Percentiles rank a stretch among this genome's conserved stretches.
Evolutionary conservation across 2,888 invertebrate genomes (phyloP).

Genomic region (Mesoligia furuncula): DNA sequence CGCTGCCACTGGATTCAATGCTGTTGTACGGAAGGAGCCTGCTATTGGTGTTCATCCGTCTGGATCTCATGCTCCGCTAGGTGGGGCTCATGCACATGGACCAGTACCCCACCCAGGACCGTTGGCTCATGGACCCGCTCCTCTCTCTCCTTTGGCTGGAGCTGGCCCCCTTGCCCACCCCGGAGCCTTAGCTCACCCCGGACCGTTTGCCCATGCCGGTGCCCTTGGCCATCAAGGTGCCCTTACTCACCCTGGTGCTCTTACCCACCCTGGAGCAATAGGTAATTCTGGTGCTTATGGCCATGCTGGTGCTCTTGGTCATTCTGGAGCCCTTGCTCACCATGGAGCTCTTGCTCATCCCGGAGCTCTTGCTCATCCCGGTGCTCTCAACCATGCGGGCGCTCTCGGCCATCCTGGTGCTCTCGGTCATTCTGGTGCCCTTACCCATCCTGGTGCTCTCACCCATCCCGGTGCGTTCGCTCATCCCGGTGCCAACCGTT

Average conservation of each 20-base stretch:
- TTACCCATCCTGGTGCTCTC: not conserved
- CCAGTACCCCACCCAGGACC: conserved; percentile 60
- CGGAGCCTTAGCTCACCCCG: conserved; percentile 20
- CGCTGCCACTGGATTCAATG: conserved; percentile 79
- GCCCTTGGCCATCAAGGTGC: conserved; percentile 48
- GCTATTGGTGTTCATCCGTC: conserved; percentile 69
- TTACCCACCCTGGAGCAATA: conserved; percentile 48
- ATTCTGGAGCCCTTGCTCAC: conserved; percentile 17
- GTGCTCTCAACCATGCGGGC: conserved; percentile 26
- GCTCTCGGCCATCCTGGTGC: conserved; percentile 18
- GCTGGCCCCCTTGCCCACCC: conserved; percentile 38
- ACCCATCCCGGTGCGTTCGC: conserved; percentile 12
- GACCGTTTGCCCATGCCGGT: conserved; percentile 11
- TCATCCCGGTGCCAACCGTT: conserved; percentile 26
- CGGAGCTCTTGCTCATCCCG: conserved; percentile 23
- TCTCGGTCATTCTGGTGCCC: conserved; percentile 13
- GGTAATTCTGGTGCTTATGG: conserved; percentile 19
- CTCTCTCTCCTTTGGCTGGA: conserved; percentile 40
- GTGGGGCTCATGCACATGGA: conserved; percentile 59
- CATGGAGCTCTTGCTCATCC: conserved; percentile 3
- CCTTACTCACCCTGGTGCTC: conserved; percentile 44
- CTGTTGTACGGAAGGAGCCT: conserved; percentile 80
- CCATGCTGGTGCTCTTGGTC: conserved; percentile 28
- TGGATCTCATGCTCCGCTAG: conserved; percentile 46
- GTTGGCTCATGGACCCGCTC: conserved; percentile 55